These are phyloP conservation scores for Pygmarrhopalites habei DNA, from an alignment of 1,140 invertebrate genomes.

Conservation along the genomic window DNA sequence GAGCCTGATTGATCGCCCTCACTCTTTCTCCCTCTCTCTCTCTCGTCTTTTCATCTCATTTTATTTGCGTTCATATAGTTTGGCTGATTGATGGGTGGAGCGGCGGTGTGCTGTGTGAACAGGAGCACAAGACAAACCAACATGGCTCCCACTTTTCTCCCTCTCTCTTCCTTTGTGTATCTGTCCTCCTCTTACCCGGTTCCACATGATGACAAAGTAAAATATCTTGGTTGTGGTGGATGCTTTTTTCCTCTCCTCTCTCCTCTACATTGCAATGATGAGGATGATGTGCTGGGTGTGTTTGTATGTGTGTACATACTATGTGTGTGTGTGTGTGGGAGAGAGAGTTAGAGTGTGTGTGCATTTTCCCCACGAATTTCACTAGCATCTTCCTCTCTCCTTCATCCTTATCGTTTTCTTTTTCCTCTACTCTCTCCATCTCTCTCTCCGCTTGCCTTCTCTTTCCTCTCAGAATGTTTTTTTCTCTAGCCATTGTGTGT, in stretches of 20 bases:
- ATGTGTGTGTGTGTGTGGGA: no score
- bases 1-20: slow-evolving; percentile 11
- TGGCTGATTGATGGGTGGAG: not conserved
- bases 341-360: no score
- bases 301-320: not conserved
- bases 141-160: slow-evolving; percentile 13
- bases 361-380: no score
- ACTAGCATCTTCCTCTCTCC: no score
- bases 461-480: not conserved
- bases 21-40: not conserved
- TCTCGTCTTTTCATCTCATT: slow-evolving; percentile 2
- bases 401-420: no score
- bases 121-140: slow-evolving; percentile 1
- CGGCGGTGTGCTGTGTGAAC: not conserved
- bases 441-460: no score
- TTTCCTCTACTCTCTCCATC: no score
- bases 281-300: not conserved
- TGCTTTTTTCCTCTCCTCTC: not conserved
- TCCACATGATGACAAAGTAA: slow-evolving; percentile 24
- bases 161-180: no score
- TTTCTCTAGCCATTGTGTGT: not conserved
- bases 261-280: slow-evolving; percentile 2
- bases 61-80: slow-evolving; percentile 7
- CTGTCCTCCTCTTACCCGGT: not conserved
- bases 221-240: no score